These are phyloP conservation scores for Ptilorrhoa leucosticta DNA, from an alignment of 2,113 vertebrate species.

Conservation along the genomic window DNA sequence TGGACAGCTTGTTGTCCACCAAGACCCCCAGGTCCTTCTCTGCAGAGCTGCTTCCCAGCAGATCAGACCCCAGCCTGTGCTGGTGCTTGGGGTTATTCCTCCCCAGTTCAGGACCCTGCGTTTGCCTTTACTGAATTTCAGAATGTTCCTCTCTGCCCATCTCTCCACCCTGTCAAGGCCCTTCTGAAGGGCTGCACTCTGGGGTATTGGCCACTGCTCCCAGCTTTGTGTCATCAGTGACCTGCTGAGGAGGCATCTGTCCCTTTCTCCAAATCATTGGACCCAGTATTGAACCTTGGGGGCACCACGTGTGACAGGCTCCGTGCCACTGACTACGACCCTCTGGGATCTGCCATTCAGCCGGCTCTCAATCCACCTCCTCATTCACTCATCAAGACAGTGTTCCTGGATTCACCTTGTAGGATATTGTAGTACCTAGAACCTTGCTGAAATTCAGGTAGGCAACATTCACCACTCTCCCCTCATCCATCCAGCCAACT, in stretches of 20 bases:
- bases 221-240: not conserved
- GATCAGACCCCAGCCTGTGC: not conserved
- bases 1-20: not conserved
- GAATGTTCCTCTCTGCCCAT: not conserved
- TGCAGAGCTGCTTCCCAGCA: not conserved
- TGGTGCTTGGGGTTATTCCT: not conserved
- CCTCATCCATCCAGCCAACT: not conserved
- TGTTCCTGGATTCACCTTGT: not conserved
- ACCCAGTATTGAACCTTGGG: not conserved
- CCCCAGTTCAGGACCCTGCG: not conserved
- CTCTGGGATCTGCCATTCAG: not conserved
- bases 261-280: not conserved
- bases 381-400: not conserved
- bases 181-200: not conserved
- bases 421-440: not conserved
- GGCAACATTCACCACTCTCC: not conserved
- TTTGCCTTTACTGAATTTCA: not conserved
- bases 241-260: not conserved
- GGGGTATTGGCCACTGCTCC: not conserved
- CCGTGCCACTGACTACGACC: not conserved
- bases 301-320: not conserved
- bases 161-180: not conserved
- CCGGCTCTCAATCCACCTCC: not conserved
- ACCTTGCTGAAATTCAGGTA: not conserved
- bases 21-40: not conserved